These are phyloP conservation scores for Diprion similis DNA, from an alignment of 1,140 invertebrate species.

Conservation along the genomic window DNA sequence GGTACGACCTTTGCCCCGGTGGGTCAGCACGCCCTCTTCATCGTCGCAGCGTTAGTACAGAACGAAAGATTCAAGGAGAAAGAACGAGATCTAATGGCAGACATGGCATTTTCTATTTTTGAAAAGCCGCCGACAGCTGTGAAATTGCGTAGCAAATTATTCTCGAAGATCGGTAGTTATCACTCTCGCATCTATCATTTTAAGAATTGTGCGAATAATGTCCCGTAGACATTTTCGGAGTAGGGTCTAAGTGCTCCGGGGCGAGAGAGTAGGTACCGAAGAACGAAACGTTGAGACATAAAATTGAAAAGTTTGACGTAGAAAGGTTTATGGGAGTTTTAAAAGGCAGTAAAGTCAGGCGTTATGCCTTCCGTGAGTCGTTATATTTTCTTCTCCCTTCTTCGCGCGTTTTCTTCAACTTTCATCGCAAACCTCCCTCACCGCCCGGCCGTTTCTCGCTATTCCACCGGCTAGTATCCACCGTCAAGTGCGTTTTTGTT, in stretches of 20 bases:
- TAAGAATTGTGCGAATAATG: no score
- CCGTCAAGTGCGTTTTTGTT: conserved; percentile 39
- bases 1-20: not conserved
- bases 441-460: conserved; percentile 25
- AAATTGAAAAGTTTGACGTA: conserved; percentile 61
- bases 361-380: conserved; percentile 52
- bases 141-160: no score
- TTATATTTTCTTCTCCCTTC: conserved; percentile 51
- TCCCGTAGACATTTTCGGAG: not conserved
- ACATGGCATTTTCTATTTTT: no score
- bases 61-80: not conserved
- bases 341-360: conserved; percentile 55
- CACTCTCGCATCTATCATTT: no score
- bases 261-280: conserved; percentile 30
- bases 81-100: no score
- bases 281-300: conserved; percentile 49
- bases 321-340: conserved; percentile 56
- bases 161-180: no score
- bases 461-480: not conserved
- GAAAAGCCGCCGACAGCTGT: no score
- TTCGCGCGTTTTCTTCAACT: conserved; percentile 13
- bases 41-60: not conserved
- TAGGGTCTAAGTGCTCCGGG: conserved; percentile 29
- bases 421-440: conserved; percentile 4
- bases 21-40: not conserved